Percentiles rank a stretch among this genome's conserved stretches.
Conservation (phyloP, 2,113 vertebrate species). For the Corythaixoides concolor region DNA sequence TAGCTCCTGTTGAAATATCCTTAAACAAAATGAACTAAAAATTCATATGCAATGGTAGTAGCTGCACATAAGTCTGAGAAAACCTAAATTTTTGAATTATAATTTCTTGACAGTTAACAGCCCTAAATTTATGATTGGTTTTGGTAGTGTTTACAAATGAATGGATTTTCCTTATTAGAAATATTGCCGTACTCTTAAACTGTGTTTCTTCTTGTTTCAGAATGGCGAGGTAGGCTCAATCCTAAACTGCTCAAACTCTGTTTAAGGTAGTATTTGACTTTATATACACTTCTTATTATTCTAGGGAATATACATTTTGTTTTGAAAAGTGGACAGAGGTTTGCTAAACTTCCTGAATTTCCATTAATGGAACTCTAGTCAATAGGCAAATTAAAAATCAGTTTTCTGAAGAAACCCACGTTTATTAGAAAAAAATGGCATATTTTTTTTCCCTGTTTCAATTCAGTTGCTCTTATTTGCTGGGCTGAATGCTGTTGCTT, state of each 20-base stretch:
- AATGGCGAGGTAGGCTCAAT: constrained; percentile 85
- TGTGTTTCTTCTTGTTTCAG: constrained; percentile 78
- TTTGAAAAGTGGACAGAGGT: background rate
- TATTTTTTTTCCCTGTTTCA: background rate
- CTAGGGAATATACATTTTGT: constrained; percentile 12
- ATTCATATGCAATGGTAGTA: background rate
- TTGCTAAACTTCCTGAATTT: background rate
- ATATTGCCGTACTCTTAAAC: background rate
- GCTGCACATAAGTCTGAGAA: background rate
- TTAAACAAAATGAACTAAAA: background rate
- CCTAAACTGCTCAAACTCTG: constrained; percentile 41
- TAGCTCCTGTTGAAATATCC: background rate
- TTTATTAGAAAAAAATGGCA: background rate
- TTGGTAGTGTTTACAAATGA: background rate
- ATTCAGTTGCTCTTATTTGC: background rate
- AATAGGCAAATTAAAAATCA: background rate
- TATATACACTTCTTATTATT: constrained; percentile 2
- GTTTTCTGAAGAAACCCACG: background rate
- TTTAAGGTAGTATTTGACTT: constrained; percentile 71
- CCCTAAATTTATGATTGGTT: background rate
- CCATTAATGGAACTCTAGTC: background rate
- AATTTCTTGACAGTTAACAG: background rate
- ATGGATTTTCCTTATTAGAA: constrained; percentile 1
- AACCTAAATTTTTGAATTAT: background rate
- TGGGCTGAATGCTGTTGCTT: background rate